phyloP scores from a whole-genome alignment of 2,797 vertebrate species.

The Sebastes cheni region DNA sequence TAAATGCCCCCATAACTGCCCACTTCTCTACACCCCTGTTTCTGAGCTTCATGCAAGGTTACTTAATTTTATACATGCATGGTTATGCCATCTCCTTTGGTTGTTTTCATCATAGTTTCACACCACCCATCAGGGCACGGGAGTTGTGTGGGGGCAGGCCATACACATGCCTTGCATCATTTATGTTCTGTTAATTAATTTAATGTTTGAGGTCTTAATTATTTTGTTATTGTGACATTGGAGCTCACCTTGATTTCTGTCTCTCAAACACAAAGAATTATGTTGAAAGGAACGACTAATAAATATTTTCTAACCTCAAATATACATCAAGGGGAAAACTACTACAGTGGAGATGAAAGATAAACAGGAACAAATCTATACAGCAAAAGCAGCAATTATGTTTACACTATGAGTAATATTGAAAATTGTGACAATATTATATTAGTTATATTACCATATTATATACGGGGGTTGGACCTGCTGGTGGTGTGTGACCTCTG shows the following conservation, averaged over 20 bases:
- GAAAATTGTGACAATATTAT: too few species aligned
- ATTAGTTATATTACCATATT: too few species aligned
- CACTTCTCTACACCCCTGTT: not conserved
- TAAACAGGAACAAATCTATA: too few species aligned
- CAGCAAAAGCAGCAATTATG: too few species aligned
- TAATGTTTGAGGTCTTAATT: not conserved
- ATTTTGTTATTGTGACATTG: not conserved
- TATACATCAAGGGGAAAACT: too few species aligned
- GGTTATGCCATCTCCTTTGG: not conserved
- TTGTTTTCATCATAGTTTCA: not conserved
- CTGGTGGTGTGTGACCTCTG: too few species aligned
- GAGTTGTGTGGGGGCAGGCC: not conserved
- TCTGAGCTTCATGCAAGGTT: not conserved
- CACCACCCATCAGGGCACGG: not conserved
- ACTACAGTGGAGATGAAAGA: too few species aligned
- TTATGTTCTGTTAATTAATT: not conserved
- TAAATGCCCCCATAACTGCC: constrained; percentile 31
- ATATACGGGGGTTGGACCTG: too few species aligned
- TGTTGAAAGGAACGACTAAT: not conserved
- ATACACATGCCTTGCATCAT: not conserved
- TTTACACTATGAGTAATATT: too few species aligned
- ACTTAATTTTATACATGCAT: constrained; percentile 34
- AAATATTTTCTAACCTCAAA: too few species aligned
- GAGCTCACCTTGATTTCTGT: not conserved
- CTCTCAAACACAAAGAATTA: not conserved